phyloP scores from a whole-genome alignment of 2,113 vertebrate genomes.

The Tapirus terrestris region DNA sequence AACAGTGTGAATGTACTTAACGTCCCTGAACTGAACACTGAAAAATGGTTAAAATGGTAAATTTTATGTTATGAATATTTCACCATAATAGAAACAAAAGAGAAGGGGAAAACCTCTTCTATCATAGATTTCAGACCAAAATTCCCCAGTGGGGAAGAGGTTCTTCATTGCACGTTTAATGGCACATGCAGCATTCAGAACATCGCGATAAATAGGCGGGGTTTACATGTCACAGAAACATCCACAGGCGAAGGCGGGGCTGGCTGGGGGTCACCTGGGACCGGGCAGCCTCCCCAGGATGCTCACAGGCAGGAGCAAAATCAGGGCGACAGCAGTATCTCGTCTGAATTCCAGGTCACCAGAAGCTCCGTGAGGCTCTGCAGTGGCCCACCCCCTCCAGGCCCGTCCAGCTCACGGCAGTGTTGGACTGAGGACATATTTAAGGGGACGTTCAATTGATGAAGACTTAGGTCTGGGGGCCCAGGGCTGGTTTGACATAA shows the following conservation, averaged over 20 bases:
- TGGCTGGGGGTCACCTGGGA: accelerated
- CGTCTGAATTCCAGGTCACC: accelerated
- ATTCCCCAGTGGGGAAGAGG: accelerated
- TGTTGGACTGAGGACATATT: accelerated
- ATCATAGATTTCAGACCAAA: neutral
- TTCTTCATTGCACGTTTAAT: conserved; percentile 44
- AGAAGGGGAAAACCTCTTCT: neutral
- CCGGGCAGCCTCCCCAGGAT: neutral
- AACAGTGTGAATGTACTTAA: accelerated
- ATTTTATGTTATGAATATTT: neutral
- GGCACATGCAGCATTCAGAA: conserved; percentile 32
- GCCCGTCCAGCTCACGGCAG: accelerated
- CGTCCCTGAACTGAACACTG: neutral
- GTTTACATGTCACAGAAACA: neutral
- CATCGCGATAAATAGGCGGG: accelerated
- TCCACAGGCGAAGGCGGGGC: neutral
- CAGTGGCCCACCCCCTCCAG: neutral
- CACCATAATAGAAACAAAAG: too few species aligned
- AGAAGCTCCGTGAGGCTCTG: neutral
- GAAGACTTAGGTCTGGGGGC: neutral
- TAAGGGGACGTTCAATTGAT: accelerated
- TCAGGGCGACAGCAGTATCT: accelerated
- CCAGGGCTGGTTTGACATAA: neutral
- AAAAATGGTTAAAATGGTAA: too few species aligned
- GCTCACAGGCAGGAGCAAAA: neutral